A percentile compares a stretch with the other conserved stretches of the same genome.
Conservation (phyloP, 2,888 invertebrate species). For the Drosophila paranaensis region DNA sequence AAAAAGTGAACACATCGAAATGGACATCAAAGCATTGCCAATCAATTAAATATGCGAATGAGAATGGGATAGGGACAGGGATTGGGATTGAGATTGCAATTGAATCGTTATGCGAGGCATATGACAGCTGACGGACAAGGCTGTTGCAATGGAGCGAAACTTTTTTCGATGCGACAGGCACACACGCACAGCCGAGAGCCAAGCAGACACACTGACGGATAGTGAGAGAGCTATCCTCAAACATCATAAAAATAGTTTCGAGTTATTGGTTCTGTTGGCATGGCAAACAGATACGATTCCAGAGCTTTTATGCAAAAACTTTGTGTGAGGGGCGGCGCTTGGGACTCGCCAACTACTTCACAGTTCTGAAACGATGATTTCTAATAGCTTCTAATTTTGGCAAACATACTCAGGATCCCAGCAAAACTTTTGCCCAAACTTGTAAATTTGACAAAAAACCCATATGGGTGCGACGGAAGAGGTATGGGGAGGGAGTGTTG, state of each 20-base stretch:
- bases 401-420: constrained; percentile 11
- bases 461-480: background rate
- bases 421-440: constrained; percentile 24
- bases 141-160: background rate
- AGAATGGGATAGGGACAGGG: background rate
- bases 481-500: background rate
- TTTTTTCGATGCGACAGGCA: background rate
- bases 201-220: background rate
- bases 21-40: background rate
- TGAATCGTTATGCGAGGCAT: background rate
- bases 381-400: constrained; percentile 34
- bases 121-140: constrained; percentile 15
- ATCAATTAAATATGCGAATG: constrained; percentile 20
- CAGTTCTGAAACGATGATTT: constrained; percentile 26
- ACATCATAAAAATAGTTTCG: constrained; percentile 29
- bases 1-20: background rate
- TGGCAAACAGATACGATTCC: constrained; percentile 7
- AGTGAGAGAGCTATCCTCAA: background rate
- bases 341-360: background rate
- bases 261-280: constrained; percentile 14
- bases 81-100: background rate
- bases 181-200: too few species aligned
- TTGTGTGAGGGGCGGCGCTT: constrained; percentile 7
- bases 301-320: constrained; percentile 40
- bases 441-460: constrained; percentile 16